These are phyloP conservation scores for Palythoa caribaeorum DNA, from an alignment of 92 coral and sea anemone species.

Conservation along the genomic window DNA sequence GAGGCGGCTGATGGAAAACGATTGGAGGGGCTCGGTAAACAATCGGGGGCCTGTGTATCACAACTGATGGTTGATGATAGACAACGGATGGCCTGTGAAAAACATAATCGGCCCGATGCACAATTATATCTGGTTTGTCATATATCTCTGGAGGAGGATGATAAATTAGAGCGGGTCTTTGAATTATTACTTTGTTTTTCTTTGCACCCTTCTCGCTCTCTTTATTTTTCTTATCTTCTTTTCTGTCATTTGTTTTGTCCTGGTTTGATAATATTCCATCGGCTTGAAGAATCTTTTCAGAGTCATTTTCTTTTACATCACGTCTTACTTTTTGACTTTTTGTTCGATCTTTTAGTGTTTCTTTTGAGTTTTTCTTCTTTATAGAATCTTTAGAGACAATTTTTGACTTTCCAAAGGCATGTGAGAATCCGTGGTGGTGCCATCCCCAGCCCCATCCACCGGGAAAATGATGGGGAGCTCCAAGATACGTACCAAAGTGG, in stretches of 20 bases:
- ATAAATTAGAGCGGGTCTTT: constrained; percentile 78
- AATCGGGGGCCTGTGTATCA: constrained; percentile 86
- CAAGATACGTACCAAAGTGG: constrained; percentile 76
- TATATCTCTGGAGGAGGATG: constrained; percentile 94
- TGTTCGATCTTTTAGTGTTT: not conserved
- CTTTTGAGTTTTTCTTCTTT: constrained; percentile 9
- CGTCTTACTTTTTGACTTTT: constrained; percentile 47
- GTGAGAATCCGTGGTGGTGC: constrained; percentile 69
- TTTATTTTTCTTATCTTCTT: constrained; percentile 47
- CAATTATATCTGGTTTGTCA: constrained; percentile 79
- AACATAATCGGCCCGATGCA: constrained; percentile 90
- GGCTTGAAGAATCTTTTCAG: not conserved
- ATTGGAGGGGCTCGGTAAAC: constrained; percentile 84
- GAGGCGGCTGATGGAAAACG: constrained; percentile 92
- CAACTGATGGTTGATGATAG: constrained; percentile 90
- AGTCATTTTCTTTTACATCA: constrained; percentile 16
- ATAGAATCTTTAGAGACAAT: constrained; percentile 34
- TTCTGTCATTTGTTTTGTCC: not conserved
- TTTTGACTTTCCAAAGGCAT: constrained; percentile 86
- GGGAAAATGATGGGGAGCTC: constrained; percentile 77
- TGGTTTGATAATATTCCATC: not conserved
- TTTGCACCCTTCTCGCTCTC: constrained; percentile 66
- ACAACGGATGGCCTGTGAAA: constrained; percentile 87
- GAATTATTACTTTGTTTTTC: constrained; percentile 79
- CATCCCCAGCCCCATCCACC: constrained; percentile 74